phyloP scores from a whole-genome alignment of 1,140 invertebrate genomes.

The Zaprionus nigranus region DNA sequence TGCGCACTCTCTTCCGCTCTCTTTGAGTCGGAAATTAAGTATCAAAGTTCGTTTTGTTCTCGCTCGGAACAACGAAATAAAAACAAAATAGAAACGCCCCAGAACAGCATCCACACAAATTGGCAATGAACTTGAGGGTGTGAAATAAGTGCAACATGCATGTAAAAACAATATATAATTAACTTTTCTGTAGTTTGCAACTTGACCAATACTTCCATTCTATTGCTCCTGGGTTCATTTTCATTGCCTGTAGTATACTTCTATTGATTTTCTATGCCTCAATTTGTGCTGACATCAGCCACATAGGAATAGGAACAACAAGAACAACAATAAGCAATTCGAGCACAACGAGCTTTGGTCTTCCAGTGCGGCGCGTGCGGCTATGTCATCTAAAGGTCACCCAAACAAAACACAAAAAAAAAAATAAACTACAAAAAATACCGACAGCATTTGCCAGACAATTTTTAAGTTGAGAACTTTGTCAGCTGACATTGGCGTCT shows the following conservation, averaged over 20 bases:
- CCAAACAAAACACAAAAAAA: slow-evolving; percentile 46
- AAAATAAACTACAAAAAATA: slow-evolving; percentile 34
- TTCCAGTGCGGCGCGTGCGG: slow-evolving; percentile 65
- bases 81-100: slow-evolving; percentile 26
- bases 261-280: slow-evolving; percentile 66
- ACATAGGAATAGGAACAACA: slow-evolving; percentile 21
- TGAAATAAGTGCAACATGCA: slow-evolving; percentile 31
- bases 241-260: slow-evolving; percentile 21
- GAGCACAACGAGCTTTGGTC: slow-evolving; percentile 54
- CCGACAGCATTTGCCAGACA: background rate
- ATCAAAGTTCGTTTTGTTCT: slow-evolving; percentile 9
- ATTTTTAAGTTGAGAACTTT: slow-evolving; percentile 23
- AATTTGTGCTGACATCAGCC: slow-evolving; percentile 36
- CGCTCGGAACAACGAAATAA: slow-evolving; percentile 10
- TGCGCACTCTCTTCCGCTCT: slow-evolving; percentile 23
- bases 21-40: slow-evolving; percentile 15
- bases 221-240: slow-evolving; percentile 27
- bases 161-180: background rate
- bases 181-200: too few relatives aligned
- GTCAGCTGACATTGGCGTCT: slow-evolving; percentile 55
- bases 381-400: slow-evolving; percentile 80
- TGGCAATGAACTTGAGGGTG: slow-evolving; percentile 69
- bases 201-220: background rate
- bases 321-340: slow-evolving; percentile 14
- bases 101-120: slow-evolving; percentile 39